Base-by-base conservation (phyloP, 2,113 vertebrate genomes). In the Istiophorus platypterus region DNA sequence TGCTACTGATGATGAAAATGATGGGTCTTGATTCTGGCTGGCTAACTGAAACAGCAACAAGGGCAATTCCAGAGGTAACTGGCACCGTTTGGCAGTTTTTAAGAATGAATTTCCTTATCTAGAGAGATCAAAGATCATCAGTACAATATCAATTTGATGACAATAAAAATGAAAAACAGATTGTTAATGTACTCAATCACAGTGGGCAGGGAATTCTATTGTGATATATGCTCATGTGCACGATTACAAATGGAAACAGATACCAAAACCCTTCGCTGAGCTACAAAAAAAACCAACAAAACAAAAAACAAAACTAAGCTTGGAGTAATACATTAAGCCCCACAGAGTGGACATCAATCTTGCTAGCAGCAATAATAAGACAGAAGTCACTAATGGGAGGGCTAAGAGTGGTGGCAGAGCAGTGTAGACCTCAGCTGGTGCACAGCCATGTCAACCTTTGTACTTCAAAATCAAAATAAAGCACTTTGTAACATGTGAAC, bases 401-500 rank as follows among this genome's bases (percentile, higher is more conserved):
- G 14, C n/a, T n/a, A 26, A 27, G 14, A 66, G 41, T 34, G 37
- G 27, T 37, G 78, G 71, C 26, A 22, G 26, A 24, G 29, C 1
- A 11, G 17, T 51, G 29, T 34, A 63, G 54, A 27, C 22, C 66
- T 78, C 24, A 78, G 57, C 51, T 78, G 74, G 66, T 78, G 31
- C 18, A 12, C 18, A 24, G 41, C 37, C 62, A 41, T 10, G 29
- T 65, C 24, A 29, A 49, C 29, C 24, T 57, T 52, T 71, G 45
- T 34, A 29, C 54, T 51, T 17, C 29, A 52, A 18, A 42, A 42
- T 24, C 5, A 61, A 52, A 61, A 37, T 1, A 7, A 42, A 45
- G 1, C 68, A 24, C 34, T 1, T 2, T 14, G 7, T 3, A 39
- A 5, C 54, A 49, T 7, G 10, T 39, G 18, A 34, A 41, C 17